These are phyloP conservation scores for Chrysotoxum bicinctum DNA, from an alignment of 2,888 invertebrate species.

Conservation along the genomic window DNA sequence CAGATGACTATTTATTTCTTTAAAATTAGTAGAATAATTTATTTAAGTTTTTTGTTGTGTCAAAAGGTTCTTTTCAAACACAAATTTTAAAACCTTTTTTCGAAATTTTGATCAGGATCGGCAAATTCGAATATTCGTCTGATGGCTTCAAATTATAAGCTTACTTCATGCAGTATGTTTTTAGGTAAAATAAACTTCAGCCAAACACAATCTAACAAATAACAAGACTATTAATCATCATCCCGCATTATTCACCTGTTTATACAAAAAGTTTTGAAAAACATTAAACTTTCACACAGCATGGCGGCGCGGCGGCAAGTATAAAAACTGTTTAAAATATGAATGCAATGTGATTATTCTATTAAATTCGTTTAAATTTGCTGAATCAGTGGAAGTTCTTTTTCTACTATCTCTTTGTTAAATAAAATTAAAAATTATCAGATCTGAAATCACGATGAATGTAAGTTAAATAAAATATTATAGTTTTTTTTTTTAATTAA, in stretches of 20 bases:
- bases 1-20: too few species aligned
- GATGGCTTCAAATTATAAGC: not conserved
- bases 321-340: not conserved
- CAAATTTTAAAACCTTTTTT: too few species aligned
- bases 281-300: not conserved
- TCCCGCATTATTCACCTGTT: constrained; percentile 12
- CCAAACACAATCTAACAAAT: constrained; percentile 29
- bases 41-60: too few species aligned
- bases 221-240: constrained; percentile 13
- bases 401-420: too few species aligned
- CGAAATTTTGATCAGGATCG: too few species aligned
- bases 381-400: not conserved
- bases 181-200: constrained; percentile 31
- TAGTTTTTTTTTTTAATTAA: not conserved
- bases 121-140: too few species aligned
- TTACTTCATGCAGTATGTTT: too few species aligned
- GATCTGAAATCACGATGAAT: not conserved
- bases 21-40: too few species aligned
- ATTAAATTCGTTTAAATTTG: not conserved
- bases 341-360: not conserved
- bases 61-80: too few species aligned
- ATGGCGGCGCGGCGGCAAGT: not conserved
- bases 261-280: not conserved
- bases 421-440: not conserved
- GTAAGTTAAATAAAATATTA: not conserved